These are phyloP conservation scores for Halesus radiatus DNA, from an alignment of 1,140 invertebrate species.

Conservation along the genomic window DNA sequence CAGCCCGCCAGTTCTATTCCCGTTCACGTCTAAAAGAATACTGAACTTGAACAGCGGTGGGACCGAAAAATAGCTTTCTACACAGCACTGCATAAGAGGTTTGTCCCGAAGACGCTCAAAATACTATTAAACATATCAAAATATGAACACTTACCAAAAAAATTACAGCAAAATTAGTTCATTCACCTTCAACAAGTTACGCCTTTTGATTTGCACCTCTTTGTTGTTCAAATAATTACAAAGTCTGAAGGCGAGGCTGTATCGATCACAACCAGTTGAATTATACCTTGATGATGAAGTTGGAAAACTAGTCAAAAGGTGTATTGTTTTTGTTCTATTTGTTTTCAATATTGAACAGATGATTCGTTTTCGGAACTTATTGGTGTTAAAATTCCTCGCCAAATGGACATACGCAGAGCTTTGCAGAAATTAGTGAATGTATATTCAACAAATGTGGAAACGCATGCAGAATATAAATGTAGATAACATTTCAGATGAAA, in stretches of 20 bases:
- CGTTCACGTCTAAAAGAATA: conserved; percentile 11
- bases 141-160: not conserved
- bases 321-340: not conserved
- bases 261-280: not conserved
- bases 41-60: not conserved
- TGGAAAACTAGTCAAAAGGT: not conserved
- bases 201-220: not conserved
- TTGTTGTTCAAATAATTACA: not conserved
- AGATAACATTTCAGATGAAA: not conserved
- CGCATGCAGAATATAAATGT: conserved; percentile 30
- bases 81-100: not conserved
- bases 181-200: not conserved
- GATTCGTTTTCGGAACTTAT: not conserved
- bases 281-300: not conserved
- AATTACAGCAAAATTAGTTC: not conserved
- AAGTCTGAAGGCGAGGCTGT: not conserved
- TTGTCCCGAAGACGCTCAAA: not conserved
- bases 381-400: not conserved
- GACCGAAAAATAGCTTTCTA: conserved; percentile 20
- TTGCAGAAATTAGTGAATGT: conserved; percentile 13
- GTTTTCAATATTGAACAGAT: not conserved
- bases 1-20: not conserved
- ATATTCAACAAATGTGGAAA: not conserved
- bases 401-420: not conserved
- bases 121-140: not conserved